Conservation (phyloP, 37 sponge, comb jelly and placozoan genomes). For the Agelas oroides region DNA sequence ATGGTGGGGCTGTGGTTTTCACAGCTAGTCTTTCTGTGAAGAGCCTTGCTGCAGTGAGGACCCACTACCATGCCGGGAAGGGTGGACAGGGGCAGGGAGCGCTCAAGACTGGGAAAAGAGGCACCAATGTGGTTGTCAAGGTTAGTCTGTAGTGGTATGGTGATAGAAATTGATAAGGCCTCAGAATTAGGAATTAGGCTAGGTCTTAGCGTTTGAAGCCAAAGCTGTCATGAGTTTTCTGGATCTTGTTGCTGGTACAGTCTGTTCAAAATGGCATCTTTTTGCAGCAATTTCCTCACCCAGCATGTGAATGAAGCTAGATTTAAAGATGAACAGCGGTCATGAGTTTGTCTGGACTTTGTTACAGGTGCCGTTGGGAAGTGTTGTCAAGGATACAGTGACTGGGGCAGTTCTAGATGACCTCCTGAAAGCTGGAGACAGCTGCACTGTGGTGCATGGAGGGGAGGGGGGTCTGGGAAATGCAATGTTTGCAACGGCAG, state of each 20-base stretch:
- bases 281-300: background rate
- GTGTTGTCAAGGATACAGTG: slow-evolving; percentile 69
- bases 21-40: slow-evolving; percentile 34
- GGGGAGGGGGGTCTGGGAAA: slow-evolving; percentile 92
- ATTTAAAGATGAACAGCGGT: no score
- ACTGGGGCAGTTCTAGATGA: slow-evolving; percentile 72
- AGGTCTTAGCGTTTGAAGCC: background rate
- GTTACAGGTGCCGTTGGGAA: slow-evolving; percentile 87
- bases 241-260: no score
- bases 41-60: slow-evolving; percentile 39
- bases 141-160: slow-evolving; percentile 22
- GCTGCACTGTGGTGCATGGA: slow-evolving; percentile 66
- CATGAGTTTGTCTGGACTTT: no score
- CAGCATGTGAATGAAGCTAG: background rate
- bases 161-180: background rate
- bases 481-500: slow-evolving; percentile 36
- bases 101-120: slow-evolving; percentile 63
- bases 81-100: slow-evolving; percentile 66
- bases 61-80: slow-evolving; percentile 58
- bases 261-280: no score
- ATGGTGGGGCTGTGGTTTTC: slow-evolving; percentile 73
- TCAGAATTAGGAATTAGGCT: no score
- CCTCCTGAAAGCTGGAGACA: slow-evolving; percentile 45
- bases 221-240: no score
- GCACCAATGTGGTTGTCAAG: slow-evolving; percentile 57